Conservation (phyloP, 2,113 vertebrate species). For the Excalfactoria chinensis region DNA sequence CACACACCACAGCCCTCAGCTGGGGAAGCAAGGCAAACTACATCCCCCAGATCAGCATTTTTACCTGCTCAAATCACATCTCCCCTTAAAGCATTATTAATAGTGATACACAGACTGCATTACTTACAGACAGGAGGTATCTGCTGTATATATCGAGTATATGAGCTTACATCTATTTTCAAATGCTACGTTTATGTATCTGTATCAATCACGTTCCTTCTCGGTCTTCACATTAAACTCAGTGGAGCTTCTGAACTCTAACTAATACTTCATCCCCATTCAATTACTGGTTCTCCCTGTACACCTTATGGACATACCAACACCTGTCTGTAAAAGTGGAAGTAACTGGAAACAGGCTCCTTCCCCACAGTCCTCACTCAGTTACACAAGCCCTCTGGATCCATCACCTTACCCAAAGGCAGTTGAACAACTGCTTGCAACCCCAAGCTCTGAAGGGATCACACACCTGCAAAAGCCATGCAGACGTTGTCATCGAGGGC, state of each 20-base stretch:
- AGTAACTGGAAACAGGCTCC: background rate
- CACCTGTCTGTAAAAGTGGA: background rate
- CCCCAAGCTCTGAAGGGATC: accelerated
- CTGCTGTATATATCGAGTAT: background rate
- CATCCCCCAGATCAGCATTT: background rate
- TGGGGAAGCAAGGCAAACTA: background rate
- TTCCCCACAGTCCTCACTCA: background rate
- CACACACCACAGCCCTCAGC: accelerated
- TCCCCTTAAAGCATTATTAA: background rate
- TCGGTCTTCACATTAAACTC: background rate
- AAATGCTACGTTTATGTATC: no score
- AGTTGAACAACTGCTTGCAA: accelerated
- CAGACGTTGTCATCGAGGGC: conserved; percentile 88
- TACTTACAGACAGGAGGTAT: background rate
- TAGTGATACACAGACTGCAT: background rate
- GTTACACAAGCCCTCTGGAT: background rate
- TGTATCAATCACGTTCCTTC: background rate
- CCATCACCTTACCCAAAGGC: no score
- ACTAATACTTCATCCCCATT: no score
- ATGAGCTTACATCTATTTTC: no score
- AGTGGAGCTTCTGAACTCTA: no score
- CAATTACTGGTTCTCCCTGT: no score
- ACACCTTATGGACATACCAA: no score
- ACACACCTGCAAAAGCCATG: conserved; percentile 88
- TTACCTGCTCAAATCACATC: background rate